Conservation (phyloP, 2,113 vertebrate species). For the Elachura formosa region DNA sequence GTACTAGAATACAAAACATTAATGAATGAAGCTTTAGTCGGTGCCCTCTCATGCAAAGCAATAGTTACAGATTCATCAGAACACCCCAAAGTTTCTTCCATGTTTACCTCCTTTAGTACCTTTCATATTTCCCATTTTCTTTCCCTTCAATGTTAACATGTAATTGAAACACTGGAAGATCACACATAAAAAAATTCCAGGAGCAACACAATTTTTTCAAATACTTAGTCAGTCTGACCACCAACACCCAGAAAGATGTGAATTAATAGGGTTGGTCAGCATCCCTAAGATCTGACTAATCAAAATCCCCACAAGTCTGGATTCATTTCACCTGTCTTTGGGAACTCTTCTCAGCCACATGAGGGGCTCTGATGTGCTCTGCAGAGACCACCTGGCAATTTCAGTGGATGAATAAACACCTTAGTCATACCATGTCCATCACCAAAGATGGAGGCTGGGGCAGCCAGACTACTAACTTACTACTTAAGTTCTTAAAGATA, state of each 20-base stretch:
- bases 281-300: background rate
- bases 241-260: background rate
- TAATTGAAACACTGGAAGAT: background rate
- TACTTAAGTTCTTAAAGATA: background rate
- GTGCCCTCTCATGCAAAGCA: background rate
- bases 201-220: background rate
- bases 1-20: background rate
- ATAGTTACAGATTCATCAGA: background rate
- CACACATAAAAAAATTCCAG: fast-evolving
- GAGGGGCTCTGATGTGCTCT: background rate
- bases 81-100: background rate
- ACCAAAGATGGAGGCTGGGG: background rate
- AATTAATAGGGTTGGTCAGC: background rate
- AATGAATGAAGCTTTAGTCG: background rate
- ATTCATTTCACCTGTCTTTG: background rate
- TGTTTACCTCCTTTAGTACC: background rate
- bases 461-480: background rate
- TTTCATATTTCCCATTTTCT: background rate
- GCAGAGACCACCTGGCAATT: background rate
- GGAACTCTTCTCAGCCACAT: fast-evolving
- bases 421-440: background rate
- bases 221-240: background rate
- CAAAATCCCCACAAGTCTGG: background rate
- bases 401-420: background rate
- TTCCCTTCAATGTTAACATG: background rate